A percentile compares a stretch with the other conserved stretches of the same genome.
Evolutionary conservation across 2,797 vertebrate species (phyloP).

Genomic region (Macropodus opercularis): DNA sequence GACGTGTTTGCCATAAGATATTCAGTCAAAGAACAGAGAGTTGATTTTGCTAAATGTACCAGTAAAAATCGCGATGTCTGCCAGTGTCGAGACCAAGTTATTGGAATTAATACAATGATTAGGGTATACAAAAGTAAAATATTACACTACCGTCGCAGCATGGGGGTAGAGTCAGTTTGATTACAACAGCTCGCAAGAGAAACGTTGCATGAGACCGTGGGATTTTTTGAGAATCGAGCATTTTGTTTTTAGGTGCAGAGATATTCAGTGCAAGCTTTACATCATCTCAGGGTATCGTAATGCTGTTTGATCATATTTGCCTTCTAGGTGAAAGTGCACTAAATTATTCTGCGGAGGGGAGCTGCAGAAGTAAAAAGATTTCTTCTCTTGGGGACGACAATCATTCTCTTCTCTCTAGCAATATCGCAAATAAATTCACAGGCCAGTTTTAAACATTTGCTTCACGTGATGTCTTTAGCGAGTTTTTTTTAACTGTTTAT

Average conservation of each 20-base stretch:
- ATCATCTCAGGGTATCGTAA: slow-evolving; percentile 24
- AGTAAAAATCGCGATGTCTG: slow-evolving; percentile 40
- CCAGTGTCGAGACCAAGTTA: slow-evolving; percentile 24
- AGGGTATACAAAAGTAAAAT: slow-evolving; percentile 19
- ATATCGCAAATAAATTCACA: slow-evolving; percentile 5
- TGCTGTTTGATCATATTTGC: slow-evolving; percentile 39
- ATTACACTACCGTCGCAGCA: slow-evolving; percentile 31
- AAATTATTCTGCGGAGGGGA: slow-evolving; percentile 19
- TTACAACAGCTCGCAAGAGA: slow-evolving; percentile 19
- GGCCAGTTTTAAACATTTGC: not conserved
- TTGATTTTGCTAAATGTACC: slow-evolving; percentile 14
- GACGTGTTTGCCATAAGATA: slow-evolving; percentile 2
- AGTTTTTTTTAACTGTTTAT: not conserved
- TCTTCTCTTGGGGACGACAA: slow-evolving; percentile 12
- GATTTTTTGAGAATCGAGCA: not conserved
- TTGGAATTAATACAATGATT: not conserved
- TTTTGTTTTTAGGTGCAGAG: not conserved
- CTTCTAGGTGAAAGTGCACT: slow-evolving; percentile 35
- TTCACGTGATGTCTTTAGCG: not conserved
- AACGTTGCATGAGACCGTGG: not conserved
- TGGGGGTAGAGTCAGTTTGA: slow-evolving; percentile 39
- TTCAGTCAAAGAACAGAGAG: slow-evolving; percentile 21
- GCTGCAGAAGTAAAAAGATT: slow-evolving; percentile 12
- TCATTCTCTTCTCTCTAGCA: slow-evolving; percentile 4
- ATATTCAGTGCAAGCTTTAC: slow-evolving; percentile 38